These are phyloP conservation scores for Tiliacea aurago DNA, from an alignment of 2,888 invertebrate species.

Conservation along the genomic window DNA sequence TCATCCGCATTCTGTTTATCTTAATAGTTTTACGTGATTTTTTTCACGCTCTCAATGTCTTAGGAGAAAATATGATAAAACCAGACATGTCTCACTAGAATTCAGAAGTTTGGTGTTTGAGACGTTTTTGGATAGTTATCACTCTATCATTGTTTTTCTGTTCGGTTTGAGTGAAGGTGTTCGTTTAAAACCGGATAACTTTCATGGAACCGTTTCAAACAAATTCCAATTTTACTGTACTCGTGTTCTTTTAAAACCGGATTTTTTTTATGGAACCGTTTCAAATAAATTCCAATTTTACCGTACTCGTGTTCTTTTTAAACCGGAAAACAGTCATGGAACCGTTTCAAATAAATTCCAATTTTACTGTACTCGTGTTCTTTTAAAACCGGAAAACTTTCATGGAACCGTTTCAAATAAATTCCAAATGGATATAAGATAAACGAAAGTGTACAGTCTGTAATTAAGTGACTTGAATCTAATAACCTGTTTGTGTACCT, in stretches of 20 bases:
- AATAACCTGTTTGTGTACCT: too few species aligned
- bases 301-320: too few species aligned
- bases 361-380: too few species aligned
- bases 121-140: background rate
- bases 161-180: background rate
- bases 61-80: slow-evolving; percentile 1
- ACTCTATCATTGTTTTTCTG: too few species aligned
- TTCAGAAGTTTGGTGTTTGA: background rate
- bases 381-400: background rate
- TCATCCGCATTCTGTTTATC: slow-evolving; percentile 59
- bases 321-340: background rate
- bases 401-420: background rate
- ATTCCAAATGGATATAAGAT: too few species aligned
- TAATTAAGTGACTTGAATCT: too few species aligned
- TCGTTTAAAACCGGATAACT: background rate
- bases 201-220: background rate
- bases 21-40: slow-evolving; percentile 55
- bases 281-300: too few species aligned
- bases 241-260: background rate
- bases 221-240: too few species aligned
- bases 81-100: background rate
- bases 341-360: too few species aligned
- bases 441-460: too few species aligned
- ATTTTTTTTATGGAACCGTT: background rate
- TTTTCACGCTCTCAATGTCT: slow-evolving; percentile 37